Percentiles rank a stretch among this genome's conserved stretches.
Conservation (phyloP, 1,140 invertebrate species). For the Pachypeltis micranthus region DNA sequence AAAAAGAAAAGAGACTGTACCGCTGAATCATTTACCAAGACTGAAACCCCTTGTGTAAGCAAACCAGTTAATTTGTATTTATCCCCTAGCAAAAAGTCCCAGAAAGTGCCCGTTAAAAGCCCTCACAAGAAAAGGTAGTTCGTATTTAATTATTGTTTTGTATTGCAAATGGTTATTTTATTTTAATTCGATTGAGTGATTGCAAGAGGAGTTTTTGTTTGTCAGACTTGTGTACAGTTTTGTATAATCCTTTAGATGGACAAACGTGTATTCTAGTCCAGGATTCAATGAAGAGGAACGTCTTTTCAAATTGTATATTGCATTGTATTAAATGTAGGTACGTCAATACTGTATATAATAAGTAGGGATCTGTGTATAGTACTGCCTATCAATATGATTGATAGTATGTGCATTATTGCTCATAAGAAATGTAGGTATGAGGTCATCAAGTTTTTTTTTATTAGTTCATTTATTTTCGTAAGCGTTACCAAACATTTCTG, state of each 20-base stretch:
- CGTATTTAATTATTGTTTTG: not conserved
- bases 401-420: not conserved
- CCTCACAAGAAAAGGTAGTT: not conserved
- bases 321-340: not conserved
- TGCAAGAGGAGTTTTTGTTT: no score
- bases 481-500: not conserved
- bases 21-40: not conserved
- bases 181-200: no score
- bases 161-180: no score
- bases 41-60: not conserved
- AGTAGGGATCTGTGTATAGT: not conserved
- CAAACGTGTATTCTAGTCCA: not conserved
- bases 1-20: conserved; percentile 1
- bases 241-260: not conserved
- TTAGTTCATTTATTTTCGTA: not conserved
- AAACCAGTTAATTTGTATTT: not conserved
- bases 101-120: not conserved
- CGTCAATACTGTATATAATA: not conserved
- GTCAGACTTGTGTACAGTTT: not conserved
- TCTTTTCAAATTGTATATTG: not conserved
- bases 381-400: not conserved
- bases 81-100: not conserved
- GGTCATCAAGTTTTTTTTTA: not conserved
- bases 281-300: not conserved
- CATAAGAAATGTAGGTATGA: not conserved